phyloP scores from a whole-genome alignment of 2,888 invertebrate species.

The Schizotus pectinicornis region DNA sequence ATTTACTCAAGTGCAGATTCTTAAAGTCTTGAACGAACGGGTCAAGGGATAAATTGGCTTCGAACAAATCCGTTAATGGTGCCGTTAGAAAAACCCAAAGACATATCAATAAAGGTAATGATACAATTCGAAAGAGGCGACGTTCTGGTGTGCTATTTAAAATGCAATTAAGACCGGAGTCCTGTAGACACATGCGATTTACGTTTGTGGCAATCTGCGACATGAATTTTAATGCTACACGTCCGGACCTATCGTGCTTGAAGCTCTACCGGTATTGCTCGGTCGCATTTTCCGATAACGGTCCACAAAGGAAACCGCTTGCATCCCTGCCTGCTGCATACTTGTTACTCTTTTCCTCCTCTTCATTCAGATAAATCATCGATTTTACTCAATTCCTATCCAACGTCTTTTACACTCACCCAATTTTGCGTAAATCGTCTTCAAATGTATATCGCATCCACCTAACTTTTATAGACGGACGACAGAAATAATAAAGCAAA shows the following conservation, averaged over 20 bases:
- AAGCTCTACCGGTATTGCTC: conserved; percentile 17
- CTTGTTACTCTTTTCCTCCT: conserved; percentile 21
- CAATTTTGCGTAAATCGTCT: conserved; percentile 28
- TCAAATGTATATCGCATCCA: conserved; percentile 26
- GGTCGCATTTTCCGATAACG: conserved; percentile 32
- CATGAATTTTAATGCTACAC: conserved; percentile 37
- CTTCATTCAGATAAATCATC: conserved; percentile 16
- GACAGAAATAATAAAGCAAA: conserved; percentile 32
- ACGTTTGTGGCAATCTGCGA: conserved; percentile 38
- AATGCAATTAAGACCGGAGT: conserved; percentile 39
- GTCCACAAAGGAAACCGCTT: conserved; percentile 34
- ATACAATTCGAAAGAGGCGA: conserved; percentile 4
- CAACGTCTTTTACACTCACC: conserved; percentile 19
- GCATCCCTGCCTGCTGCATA: conserved; percentile 25
- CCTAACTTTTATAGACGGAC: conserved; percentile 2
- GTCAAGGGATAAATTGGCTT: conserved; percentile 10
- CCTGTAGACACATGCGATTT: conserved; percentile 39
- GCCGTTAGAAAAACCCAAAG: neutral
- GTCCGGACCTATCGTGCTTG: conserved; percentile 30
- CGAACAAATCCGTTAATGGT: neutral
- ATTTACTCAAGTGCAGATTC: conserved; percentile 11
- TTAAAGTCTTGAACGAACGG: neutral
- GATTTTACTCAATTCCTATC: conserved; percentile 15
- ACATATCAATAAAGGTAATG: conserved; percentile 3
- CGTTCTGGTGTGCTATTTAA: conserved; percentile 32